A percentile compares a stretch with the other conserved stretches of the same genome.
Conservation (phyloP, 2,797 vertebrate species). For the Sphaeramia orbicularis region DNA sequence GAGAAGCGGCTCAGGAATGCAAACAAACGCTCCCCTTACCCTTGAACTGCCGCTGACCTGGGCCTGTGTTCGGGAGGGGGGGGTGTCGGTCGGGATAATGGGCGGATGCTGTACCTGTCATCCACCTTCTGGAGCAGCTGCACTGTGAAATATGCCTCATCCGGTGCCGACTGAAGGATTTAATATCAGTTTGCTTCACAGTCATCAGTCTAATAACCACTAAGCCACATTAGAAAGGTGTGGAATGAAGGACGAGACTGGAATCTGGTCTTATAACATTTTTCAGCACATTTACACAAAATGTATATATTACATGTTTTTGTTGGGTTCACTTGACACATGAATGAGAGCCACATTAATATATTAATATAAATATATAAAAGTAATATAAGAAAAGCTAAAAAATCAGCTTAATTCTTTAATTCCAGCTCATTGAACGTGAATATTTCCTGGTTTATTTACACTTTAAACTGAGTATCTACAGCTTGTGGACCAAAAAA, state of each 20-base stretch:
- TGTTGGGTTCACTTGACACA: too few relatives aligned
- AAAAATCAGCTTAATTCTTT: too few relatives aligned
- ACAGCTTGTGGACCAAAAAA: too few relatives aligned
- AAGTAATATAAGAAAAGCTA: too few relatives aligned
- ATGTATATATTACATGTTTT: too few relatives aligned
- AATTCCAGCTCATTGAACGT: too few relatives aligned
- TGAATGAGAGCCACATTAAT: too few relatives aligned
- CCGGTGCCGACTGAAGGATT: background rate
- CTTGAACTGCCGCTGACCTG: conserved; percentile 71
- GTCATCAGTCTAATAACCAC: conserved; percentile 11
- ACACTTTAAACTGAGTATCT: too few relatives aligned
- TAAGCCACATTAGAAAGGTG: background rate
- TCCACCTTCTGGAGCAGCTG: conserved; percentile 28
- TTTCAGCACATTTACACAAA: too few relatives aligned
- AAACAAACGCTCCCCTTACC: conserved; percentile 64
- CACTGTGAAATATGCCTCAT: conserved; percentile 28
- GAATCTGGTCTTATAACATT: too few relatives aligned
- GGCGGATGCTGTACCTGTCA: conserved; percentile 42
- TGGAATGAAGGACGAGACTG: background rate
- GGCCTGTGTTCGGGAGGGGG: conserved; percentile 32
- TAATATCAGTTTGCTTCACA: conserved; percentile 13
- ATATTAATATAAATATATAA: too few relatives aligned
- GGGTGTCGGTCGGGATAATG: conserved; percentile 24
- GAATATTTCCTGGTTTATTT: too few relatives aligned
- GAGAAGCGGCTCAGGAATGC: conserved; percentile 65